These are phyloP conservation scores for Campylomormyrus numenius DNA, from an alignment of 2,113 vertebrate species.

Conservation along the genomic window DNA sequence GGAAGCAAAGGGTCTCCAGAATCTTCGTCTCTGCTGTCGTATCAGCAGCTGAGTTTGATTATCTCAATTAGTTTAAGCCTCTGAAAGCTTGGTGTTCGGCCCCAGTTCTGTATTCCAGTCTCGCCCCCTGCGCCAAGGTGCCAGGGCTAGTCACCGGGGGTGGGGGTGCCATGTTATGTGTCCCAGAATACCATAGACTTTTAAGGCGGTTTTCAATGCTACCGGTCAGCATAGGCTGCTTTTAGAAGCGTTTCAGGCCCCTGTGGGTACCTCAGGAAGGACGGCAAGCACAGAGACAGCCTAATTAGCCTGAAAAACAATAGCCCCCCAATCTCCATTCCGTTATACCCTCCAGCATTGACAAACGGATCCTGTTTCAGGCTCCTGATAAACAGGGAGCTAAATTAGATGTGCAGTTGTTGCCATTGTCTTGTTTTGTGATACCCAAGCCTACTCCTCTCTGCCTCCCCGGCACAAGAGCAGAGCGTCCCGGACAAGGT, in stretches of 20 bases:
- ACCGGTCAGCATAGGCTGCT: slow-evolving; percentile 48
- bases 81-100: slow-evolving; percentile 36
- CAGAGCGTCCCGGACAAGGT: slow-evolving; percentile 44
- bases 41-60: neutral
- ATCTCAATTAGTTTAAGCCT: slow-evolving; percentile 34
- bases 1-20: neutral
- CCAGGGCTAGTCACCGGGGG: neutral
- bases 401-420: slow-evolving; percentile 74
- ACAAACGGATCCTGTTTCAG: slow-evolving; percentile 61
- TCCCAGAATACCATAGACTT: slow-evolving; percentile 64
- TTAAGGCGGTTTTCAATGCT: slow-evolving; percentile 60
- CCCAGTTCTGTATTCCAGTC: slow-evolving; percentile 35
- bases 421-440: slow-evolving; percentile 66
- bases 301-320: slow-evolving; percentile 77
- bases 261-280: slow-evolving; percentile 46
- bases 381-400: slow-evolving; percentile 65
- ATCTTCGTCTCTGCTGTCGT: neutral
- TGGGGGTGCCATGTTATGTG: slow-evolving; percentile 26
- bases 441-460: slow-evolving; percentile 50
- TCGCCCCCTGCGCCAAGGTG: slow-evolving; percentile 42
- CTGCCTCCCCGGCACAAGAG: slow-evolving; percentile 20
- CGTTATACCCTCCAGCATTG: slow-evolving; percentile 63
- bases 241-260: slow-evolving; percentile 54
- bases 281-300: slow-evolving; percentile 42
- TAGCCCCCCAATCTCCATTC: slow-evolving; percentile 67